phyloP scores from a whole-genome alignment of 2,797 vertebrate genomes.

The Sebastiscus tertius region DNA sequence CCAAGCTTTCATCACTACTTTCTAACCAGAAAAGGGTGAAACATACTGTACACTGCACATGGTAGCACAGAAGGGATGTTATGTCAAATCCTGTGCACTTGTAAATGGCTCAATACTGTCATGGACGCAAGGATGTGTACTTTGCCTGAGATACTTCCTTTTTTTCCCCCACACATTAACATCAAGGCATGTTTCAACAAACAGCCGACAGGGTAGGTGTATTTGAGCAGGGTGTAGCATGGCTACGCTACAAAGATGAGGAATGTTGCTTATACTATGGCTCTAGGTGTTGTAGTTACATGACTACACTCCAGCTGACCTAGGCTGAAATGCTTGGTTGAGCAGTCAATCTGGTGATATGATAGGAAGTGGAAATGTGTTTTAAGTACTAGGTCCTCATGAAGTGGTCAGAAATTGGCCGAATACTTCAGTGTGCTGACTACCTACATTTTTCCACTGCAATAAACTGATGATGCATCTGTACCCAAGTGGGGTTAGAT shows the following conservation, averaged over 20 bases:
- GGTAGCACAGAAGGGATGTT: neutral
- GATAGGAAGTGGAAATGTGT: neutral
- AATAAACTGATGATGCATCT: neutral
- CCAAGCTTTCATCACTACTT: conserved; percentile 14
- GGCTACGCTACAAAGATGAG: neutral
- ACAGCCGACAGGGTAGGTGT: neutral
- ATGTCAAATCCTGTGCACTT: conserved; percentile 4
- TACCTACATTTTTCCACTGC: neutral
- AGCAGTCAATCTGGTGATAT: neutral
- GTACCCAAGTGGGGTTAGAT: neutral
- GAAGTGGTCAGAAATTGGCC: neutral
- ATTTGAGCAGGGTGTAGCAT: conserved; percentile 21
- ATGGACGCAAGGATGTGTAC: too few relatives aligned
- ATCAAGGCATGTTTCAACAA: conserved; percentile 2
- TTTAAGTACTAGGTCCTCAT: neutral
- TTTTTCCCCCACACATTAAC: neutral
- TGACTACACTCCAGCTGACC: conserved; percentile 8
- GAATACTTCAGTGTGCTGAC: neutral
- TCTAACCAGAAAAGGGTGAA: neutral
- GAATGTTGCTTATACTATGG: conserved; percentile 6
- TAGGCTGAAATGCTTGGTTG: neutral
- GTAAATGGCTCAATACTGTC: neutral
- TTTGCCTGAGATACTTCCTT: neutral
- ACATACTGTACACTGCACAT: neutral
- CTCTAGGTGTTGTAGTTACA: conserved; percentile 20